Percentiles rank a stretch among this genome's conserved stretches.
Evolutionary conservation across 2,888 invertebrate species (phyloP).

Genomic region (Caenorhabditis plicata): DNA sequence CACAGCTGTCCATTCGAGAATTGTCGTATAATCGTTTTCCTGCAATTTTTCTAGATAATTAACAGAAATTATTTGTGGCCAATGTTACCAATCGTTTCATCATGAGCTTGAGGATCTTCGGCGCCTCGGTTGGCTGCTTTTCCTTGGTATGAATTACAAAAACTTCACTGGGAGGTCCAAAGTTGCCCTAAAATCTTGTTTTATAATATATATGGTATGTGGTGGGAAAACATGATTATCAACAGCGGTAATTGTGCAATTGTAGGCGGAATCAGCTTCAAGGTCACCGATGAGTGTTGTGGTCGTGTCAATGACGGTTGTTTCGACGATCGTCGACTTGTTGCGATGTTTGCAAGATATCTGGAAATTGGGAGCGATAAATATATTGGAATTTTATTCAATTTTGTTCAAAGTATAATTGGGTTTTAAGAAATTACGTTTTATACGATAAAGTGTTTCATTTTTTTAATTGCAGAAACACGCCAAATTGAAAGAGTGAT

Average conservation of each 20-base stretch:
- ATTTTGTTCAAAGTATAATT: too few species aligned
- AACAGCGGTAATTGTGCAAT: constrained; percentile 46
- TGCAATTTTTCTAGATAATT: constrained; percentile 7
- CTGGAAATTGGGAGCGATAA: constrained; percentile 5
- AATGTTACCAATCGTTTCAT: constrained; percentile 38
- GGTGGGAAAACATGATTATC: constrained; percentile 47
- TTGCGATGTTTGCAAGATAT: constrained; percentile 11
- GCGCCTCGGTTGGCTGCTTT: constrained; percentile 44
- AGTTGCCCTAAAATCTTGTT: constrained; percentile 10
- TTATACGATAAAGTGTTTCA: too few species aligned
- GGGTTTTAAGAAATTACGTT: too few species aligned
- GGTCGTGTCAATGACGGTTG: constrained; percentile 34
- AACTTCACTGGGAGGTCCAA: constrained; percentile 15
- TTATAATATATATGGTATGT: too few species aligned
- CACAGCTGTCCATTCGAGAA: constrained; percentile 52
- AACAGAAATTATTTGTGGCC: not conserved
- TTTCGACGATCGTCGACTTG: constrained; percentile 10
- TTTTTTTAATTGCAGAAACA: too few species aligned
- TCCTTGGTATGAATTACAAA: constrained; percentile 44
- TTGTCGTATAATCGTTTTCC: constrained; percentile 43
- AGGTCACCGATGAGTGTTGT: constrained; percentile 44
- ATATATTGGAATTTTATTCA: not conserved
- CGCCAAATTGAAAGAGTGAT: too few species aligned
- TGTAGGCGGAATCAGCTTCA: constrained; percentile 43
- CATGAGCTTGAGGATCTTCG: constrained; percentile 40